Base-by-base conservation (phyloP, 2,888 invertebrate genomes). In the Leptopilina drosophilae region DNA sequence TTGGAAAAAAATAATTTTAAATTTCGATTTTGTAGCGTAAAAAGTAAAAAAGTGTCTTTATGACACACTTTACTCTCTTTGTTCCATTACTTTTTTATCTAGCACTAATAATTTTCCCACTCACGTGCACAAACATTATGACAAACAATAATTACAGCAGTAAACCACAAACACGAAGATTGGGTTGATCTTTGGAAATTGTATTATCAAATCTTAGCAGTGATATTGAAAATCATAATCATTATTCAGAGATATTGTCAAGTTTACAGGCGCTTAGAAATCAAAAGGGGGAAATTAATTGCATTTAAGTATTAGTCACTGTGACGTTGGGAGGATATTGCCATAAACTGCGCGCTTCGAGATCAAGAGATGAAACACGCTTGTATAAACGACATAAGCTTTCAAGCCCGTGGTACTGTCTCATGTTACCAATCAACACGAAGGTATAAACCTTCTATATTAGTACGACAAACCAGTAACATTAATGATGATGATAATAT, bases 351-450 rank as follows among this genome's bases (percentile, higher is more conserved):
- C 69, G 69, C 69, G 69, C 56, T 73, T n/a, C 69, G 14, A 56
- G 56, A 26, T 53, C 69, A 26, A 73, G 69, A 33, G 69, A 56
- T 73, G 53, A 73, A 73, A 73, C 33, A 49, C 20, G 20, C 9
- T 49, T 15, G 15, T 14, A 26, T 33, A 9, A n/a, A n/a, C 69
- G 33, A 73, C 69, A 73, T 26, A n/a, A 73, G 69, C 69, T 73
- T 73, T 73, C 69, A 73, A 26, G 56, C 69, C 9, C 20, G 6
- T 0, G 49, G 53, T 12, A 26, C 49, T 67, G 49, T 12, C 67
- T 46, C 67, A 67, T 49, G 46, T 67, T 46, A 53, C 69, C 80
- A 78, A 81, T 81, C 81, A 81, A 79, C 80, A 78, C 77, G 76
- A 80, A 82, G 77, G 75, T 80, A 80, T 81, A 78, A 78, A 82